Evolutionary conservation across 2,113 vertebrate species (phyloP), one percentile per base, ranked within the genome.

Genomic region (Nycticebus coucang): DNA sequence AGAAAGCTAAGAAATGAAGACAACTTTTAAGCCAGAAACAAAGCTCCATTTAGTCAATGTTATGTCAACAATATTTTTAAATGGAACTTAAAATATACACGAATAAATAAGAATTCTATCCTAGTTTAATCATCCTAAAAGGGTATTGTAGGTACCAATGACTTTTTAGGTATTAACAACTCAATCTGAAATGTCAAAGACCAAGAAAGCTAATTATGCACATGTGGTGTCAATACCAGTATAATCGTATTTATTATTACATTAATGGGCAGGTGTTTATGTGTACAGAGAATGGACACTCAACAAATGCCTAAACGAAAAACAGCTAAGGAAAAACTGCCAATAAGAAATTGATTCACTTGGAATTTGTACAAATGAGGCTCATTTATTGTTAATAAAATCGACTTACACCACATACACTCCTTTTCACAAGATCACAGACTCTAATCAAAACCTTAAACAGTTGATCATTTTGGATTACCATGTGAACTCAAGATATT

Each of bases 1-100:
- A 85, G 59, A 69, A 75, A 97, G 60, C 83, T 93, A 41, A 91
- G 89, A 79, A 94, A 91, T 8, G 26, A 72, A 88, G 13, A 93
- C 0, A 77, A 71, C 11, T 53, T 92, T 83, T 87, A 19, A 89
- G 26, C 24, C 35, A 79, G 37, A 87, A 92, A 85, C 7, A 91
- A 94, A 93, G 26, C 14, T 85, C 30, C 57, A 75, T 24, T 86
- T 83, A 86, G 53, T 89, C 19, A 71, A 30, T 69, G 26, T 92
- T 62, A 68, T 19, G 78, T 8, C 57, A 91, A 53, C 1, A 45
- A 45, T 1, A 24, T 7, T 89, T 94, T 66, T 26, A 83, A 92
- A 88, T 30, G 33, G 74, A 92, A 2, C 2, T 45, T 68, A 60
- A 89, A 81, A 53, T 85, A 94, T 2, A 57, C 1, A 75, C 93